Evolutionary conservation across 2,888 invertebrate species (phyloP).

Genomic region (Crioceris asparagi): DNA sequence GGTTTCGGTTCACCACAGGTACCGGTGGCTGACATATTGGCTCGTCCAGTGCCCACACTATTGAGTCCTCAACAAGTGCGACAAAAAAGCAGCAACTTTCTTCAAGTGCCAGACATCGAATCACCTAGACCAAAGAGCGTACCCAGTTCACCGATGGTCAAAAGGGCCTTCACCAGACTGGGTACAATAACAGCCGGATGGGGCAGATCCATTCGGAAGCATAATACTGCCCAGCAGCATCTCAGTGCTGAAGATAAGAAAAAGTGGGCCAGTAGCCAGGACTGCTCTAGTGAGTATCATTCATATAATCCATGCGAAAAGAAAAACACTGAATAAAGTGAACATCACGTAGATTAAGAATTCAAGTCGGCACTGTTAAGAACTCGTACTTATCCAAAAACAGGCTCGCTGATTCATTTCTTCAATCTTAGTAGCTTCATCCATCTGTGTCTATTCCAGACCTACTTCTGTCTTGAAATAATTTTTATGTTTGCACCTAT

Average conservation of each 20-base stretch:
- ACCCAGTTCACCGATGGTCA: conserved; percentile 89
- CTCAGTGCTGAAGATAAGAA: conserved; percentile 84
- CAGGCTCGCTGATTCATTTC: too few species aligned
- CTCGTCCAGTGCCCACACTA: conserved; percentile 76
- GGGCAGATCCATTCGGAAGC: conserved; percentile 79
- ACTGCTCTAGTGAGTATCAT: conserved; percentile 70
- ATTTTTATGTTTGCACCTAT: too few species aligned
- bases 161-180: conserved; percentile 80
- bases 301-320: background rate
- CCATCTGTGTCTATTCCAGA: too few species aligned
- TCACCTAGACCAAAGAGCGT: conserved; percentile 85
- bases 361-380: too few species aligned
- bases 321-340: too few species aligned
- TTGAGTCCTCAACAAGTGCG: conserved; percentile 77
- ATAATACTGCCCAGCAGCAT: conserved; percentile 55
- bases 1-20: conserved; percentile 90
- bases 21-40: conserved; percentile 78
- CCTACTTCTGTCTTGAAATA: too few species aligned
- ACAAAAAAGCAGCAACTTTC: conserved; percentile 82
- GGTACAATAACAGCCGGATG: conserved; percentile 85
- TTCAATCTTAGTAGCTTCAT: too few species aligned
- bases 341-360: too few species aligned
- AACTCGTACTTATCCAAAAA: too few species aligned
- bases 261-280: conserved; percentile 78
- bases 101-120: conserved; percentile 78